Base-by-base conservation (phyloP, 2,113 vertebrate genomes). In the Merops nubicus region DNA sequence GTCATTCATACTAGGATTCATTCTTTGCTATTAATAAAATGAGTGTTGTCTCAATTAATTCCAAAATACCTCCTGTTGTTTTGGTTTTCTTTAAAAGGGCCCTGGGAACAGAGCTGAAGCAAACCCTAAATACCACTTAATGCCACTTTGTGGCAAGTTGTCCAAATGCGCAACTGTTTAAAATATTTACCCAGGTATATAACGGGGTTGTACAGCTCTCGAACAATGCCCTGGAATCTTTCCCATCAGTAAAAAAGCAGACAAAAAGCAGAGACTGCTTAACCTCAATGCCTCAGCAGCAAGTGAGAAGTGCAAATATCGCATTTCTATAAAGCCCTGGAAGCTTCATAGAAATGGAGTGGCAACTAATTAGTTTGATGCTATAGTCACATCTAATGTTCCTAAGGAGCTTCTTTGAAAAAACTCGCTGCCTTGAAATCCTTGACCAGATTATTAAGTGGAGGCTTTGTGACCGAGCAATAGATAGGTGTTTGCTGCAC, bases 401-500 rank as follows among this genome's bases (percentile, higher is more conserved):
- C 96, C 88, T 94, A 96, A 98, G 95, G 69, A 97, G 95, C 88
- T 95, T 96, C 91, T 94, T 86, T 96, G 93, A 88, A 84, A 96
- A 79, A 95, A 91, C 93, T 90, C 69, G n/a, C 89, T 93, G 73
- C 93, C 95, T 95, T 83, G 96, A 96, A 97, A 97, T 90, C 93
- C 93, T 97, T 72, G 88, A 91, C 75, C 89, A 95, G 91, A 97
- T 91, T 95, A 96, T 97, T 81, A 93, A 95, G 96, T 91, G 79
- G 94, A 72, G 74, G 84, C 96, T 93, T 93, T 93, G 85, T 94
- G 84, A 56, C 6, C 56, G 69, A 86, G 89, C 82, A 78, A 93
- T 72, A 59, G 97, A 97, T 96, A 96, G 96, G 97, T 98, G 96
- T 98, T 98, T 98, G 97, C 97, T 98, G 95, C 97, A 98, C 98